phyloP scores from a whole-genome alignment of 1,140 invertebrate species.

The Aethina tumida region DNA sequence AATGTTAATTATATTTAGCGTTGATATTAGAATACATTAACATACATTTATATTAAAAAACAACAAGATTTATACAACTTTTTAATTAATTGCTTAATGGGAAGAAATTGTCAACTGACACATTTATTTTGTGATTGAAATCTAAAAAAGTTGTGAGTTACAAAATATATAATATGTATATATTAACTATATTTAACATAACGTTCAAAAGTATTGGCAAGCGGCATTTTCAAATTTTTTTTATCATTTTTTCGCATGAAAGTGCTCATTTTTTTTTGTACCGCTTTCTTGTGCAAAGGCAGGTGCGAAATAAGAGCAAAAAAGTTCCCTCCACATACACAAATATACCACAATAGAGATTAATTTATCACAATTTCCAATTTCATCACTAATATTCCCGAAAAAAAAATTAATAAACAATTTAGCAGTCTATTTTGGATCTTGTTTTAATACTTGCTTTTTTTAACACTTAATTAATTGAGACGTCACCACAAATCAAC shows the following conservation, averaged over 20 bases:
- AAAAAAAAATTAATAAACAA: too few species aligned
- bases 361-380: too few species aligned
- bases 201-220: constrained; percentile 21
- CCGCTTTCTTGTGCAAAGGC: constrained; percentile 22
- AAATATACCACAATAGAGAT: too few species aligned
- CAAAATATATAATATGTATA: constrained; percentile 26
- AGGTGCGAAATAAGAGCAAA: constrained; percentile 23
- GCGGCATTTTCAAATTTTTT: constrained; percentile 19
- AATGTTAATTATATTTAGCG: constrained; percentile 28
- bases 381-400: too few species aligned
- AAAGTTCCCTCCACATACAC: constrained; percentile 12
- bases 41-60: constrained; percentile 31
- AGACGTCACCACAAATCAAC: too few species aligned
- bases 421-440: too few species aligned
- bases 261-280: constrained; percentile 15
- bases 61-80: constrained; percentile 26
- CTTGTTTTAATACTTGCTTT: too few species aligned
- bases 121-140: constrained; percentile 27
- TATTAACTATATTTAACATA: constrained; percentile 23
- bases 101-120: constrained; percentile 26
- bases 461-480: too few species aligned
- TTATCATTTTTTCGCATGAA: too few species aligned
- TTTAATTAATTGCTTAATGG: constrained; percentile 25
- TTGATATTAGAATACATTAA: constrained; percentile 28
- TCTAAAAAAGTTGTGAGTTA: constrained; percentile 26